Base-by-base conservation (phyloP, 37 sponge, comb jelly and placozoan species). In the Spongilla lacustris region DNA sequence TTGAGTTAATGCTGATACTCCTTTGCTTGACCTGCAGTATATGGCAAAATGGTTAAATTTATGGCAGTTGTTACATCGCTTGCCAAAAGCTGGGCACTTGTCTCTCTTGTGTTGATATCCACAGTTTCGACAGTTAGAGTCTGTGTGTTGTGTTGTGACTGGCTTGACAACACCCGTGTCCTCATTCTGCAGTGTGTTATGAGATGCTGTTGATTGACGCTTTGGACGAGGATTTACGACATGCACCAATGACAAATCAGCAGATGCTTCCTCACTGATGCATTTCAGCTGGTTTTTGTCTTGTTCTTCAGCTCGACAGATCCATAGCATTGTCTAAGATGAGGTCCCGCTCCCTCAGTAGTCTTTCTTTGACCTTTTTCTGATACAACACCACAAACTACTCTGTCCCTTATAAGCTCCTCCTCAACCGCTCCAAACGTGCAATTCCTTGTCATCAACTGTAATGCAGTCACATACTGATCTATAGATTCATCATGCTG, bases 301-400 rank as follows among this genome's bases (percentile, higher is more conserved):
- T 41, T 41, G 41, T 41, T 88, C 88, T 74, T 69, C 82, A n/a
- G 88, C 69, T 33, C 71, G 77, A 76, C 88, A 88, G 14, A 9
- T 85, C 86, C 38, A 71, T 68, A 14, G 87, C 81, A 2, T 32
- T 73, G 23, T 36, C 68, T 25, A 85, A 50, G 24, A 69, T 85
- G 41, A 85, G 85, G 10, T 71, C 41, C 50, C 58, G 3, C 33
- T 74, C 81, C 36, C 71, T 67, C 6, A 41, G 81, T 77, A 22
- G 81, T 49, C 25, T 75, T 66, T 75, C 21, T 24, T 6, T 77
- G 25, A 13, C 50, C 75, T 21, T 73, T 38, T 38, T 79, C 75
- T 35, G 37, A 22, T 2, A 41, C 28, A 8, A 81, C 74, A 23
- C 88, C 81, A 74, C 82, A 73, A 27, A 87, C 76, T 10, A 88